Base-by-base conservation (phyloP, 37 sponge, comb jelly and placozoan species). In the Amphimedon queenslandica region DNA sequence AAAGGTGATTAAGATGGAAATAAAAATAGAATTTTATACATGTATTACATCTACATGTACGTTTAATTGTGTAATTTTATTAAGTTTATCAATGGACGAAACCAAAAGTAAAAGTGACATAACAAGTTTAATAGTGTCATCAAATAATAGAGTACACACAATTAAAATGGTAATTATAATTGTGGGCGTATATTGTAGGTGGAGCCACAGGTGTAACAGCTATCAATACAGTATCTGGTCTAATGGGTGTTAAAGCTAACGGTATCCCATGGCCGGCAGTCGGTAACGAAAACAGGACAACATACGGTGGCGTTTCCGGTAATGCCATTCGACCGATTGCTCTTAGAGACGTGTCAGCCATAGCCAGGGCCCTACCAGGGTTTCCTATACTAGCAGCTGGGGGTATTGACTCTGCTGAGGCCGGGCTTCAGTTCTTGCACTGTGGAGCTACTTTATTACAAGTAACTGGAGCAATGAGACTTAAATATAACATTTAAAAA, bases 161-260 rank as follows among this genome's bases (percentile, higher is more conserved):
- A n/a, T n/a, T n/a, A n/a, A n/a, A n/a, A n/a, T n/a, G n/a, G n/a
- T n/a, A n/a, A n/a, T n/a, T n/a, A n/a, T n/a, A n/a, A n/a, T n/a
- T n/a, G n/a, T n/a, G n/a, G n/a, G n/a, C n/a, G n/a, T n/a, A n/a
- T n/a, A n/a, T n/a, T n/a, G 2, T 35, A 90, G 92, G 94, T 11
- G 96, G 96, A 24, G 96, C 96, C 53, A 83, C 87, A 84, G 96
- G 96, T 0, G 89, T 93, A 23, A 95, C 96, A 1, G 96, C 96
- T 57, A 95, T 87, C 55, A 95, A 95, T 76, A 95, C 96, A 1
- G 86, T 95, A 42, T 95, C 96, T 39, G 96, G 96, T 39, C 74
- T 95, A 57, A 95, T 95, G 96, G 96, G 96, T 0, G 60, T 95
- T 29, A 87, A 66, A 28, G 43, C 75, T 23, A 72, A 87, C 43